Percentiles rank a stretch among this genome's conserved stretches.
phyloP scores from a whole-genome alignment of 2,797 vertebrate species.

The Simalia tracyae region DNA sequence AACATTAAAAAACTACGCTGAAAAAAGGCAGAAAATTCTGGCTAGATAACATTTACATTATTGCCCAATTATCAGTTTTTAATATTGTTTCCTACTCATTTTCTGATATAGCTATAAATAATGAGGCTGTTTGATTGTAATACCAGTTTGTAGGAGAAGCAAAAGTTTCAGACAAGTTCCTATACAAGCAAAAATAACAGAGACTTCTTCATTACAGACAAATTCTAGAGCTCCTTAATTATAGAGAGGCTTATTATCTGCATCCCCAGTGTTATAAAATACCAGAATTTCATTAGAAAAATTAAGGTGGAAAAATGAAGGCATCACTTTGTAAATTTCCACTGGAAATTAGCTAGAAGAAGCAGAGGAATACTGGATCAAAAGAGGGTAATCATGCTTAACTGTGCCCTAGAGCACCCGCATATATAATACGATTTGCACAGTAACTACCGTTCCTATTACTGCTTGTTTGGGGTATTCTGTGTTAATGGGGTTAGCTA shows the following conservation, averaged over 20 bases:
- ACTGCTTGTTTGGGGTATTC: constrained; percentile 79
- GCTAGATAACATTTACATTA: neutral
- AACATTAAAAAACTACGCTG: neutral
- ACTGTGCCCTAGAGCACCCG: constrained; percentile 77
- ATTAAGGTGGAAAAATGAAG: constrained; percentile 78
- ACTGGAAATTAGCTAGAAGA: constrained; percentile 82
- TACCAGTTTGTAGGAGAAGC: neutral
- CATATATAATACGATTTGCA: constrained; percentile 78
- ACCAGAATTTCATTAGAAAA: constrained; percentile 81
- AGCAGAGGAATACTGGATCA: constrained; percentile 80
- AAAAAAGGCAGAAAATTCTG: constrained; percentile 23
- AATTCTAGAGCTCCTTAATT: constrained; percentile 76
- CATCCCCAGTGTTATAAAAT: constrained; percentile 75
- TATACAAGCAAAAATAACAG: constrained; percentile 54
- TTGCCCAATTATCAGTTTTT: neutral
- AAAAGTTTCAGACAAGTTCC: constrained; percentile 51
- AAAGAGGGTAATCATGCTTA: constrained; percentile 84
- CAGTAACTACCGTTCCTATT: constrained; percentile 82
- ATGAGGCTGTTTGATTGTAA: constrained; percentile 41
- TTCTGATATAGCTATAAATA: constrained; percentile 32
- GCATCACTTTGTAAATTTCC: constrained; percentile 81
- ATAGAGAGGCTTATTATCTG: constrained; percentile 78
- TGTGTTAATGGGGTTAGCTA: constrained; percentile 89
- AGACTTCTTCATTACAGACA: constrained; percentile 66
- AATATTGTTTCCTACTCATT: constrained; percentile 11